Base-by-base conservation (phyloP, 2,888 invertebrate species). In the Epirrhoe tristata region DNA sequence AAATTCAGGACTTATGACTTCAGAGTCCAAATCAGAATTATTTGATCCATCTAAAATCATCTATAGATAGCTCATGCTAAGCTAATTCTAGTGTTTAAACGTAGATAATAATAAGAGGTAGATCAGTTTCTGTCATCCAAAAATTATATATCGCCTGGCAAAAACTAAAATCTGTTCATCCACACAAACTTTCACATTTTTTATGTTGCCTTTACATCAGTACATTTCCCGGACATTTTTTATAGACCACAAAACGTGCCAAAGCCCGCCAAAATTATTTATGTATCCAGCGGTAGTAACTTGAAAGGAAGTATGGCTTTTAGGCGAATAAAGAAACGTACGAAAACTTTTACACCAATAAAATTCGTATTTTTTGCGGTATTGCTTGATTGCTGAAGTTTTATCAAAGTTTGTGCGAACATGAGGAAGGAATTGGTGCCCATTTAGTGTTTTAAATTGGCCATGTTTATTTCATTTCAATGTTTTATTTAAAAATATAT, bases 231-330 rank as follows among this genome's bases (percentile, higher is more conserved):
- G 57, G 63, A 64, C 72, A 70, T 67, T 71, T 73, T 74, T 74
- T 73, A 74, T 71, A 64, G 72, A 58, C 74, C 74, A 63, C 71
- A 69, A 71, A 69, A 70, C 69, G 73, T 69, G 67, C 64, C 60
- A 70, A 70, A 65, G 59, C 55, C 53, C 67, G 56, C 53, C 53
- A 62, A 70, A 71, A 73, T 73, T 71, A 73, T 73, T 72, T 73
- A 74, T 74, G 70, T 70, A 58, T 51, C 68, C 31, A 51, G 31
- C 56, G 51, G 54, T 59, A 63, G 71, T 69, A 65, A 63, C 69
- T 71, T 65, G 59, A 73, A 68, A 43, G 69, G 58, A 63, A 52
- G 62, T 62, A 65, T 63, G 43, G 66, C 66, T 70, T 66, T 69
- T 62, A 68, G 61, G 54, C 58, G 43, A 68, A 68, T 68, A 64